Evolutionary conservation across 2,888 invertebrate species (phyloP).

Genomic region (Cerceris rybyensis): DNA sequence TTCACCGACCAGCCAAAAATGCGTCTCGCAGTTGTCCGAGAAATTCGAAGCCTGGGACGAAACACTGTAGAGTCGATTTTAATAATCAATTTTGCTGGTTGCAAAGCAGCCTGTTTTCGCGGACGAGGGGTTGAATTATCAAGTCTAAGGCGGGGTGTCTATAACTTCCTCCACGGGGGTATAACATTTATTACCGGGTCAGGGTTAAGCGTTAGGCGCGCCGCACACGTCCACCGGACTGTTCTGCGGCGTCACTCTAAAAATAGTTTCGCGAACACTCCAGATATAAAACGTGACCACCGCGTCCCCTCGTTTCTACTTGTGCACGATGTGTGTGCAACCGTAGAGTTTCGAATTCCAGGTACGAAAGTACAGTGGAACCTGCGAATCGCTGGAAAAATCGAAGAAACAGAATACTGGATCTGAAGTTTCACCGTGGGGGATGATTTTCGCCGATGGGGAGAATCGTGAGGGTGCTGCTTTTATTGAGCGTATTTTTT

Average conservation of each 20-base stretch:
- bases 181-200: conserved; percentile 79
- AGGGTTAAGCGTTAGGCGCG: conserved; percentile 79
- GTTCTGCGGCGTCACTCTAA: conserved; percentile 73
- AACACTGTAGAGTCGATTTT: conserved; percentile 25
- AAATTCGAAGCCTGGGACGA: neutral
- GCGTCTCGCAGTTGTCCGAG: neutral
- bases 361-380: neutral
- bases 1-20: no score
- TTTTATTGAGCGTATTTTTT: no score
- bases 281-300: conserved; percentile 72
- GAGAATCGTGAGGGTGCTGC: no score
- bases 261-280: conserved; percentile 75
- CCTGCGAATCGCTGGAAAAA: neutral
- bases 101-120: conserved; percentile 46
- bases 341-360: conserved; percentile 13
- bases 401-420: no score
- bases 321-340: conserved; percentile 18
- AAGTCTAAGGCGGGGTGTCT: conserved; percentile 50
- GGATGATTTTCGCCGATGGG: neutral
- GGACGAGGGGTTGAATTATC: conserved; percentile 55
- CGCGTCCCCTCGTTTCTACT: conserved; percentile 49
- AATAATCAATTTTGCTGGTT: conserved; percentile 55
- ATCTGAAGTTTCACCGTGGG: neutral
- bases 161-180: conserved; percentile 64
- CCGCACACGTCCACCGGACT: conserved; percentile 68